Evolutionary conservation across 2,888 invertebrate genomes (phyloP), one percentile per base, ranked within the genome.

Genomic region (Omphaloscelis lunosa): DNA sequence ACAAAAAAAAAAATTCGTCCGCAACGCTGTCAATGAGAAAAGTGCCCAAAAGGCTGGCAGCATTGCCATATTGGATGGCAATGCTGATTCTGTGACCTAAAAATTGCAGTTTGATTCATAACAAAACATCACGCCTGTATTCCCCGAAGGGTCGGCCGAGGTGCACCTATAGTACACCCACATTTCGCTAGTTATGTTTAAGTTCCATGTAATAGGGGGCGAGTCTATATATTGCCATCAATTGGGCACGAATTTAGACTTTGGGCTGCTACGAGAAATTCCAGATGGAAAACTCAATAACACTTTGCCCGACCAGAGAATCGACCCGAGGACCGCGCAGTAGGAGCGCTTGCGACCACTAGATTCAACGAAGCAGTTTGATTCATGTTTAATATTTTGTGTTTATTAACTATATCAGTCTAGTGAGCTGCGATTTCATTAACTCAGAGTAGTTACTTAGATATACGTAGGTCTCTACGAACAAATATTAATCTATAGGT

Each of bases 61-160:
- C 34, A 34, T 34, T 34, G 34, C 34, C 34, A 34, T 5, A 5
- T 34, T 34, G 34, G 3, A 34, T 34, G 34, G 34, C 34, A 34
- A 34, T 34, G 34, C 34, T 34, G 34, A 34, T 34, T 34, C 4
- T 34, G 3, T 34, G 2, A 34, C 34, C 34, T 34, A 34, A 34
- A 34, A 34, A 67, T 67, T 76, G n/a, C 12, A 51, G 48, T 41
- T 45, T 58, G 12, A 74, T 39, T 29, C n/a, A 66, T 65, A 45
- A 41, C 11, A 41, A 27, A 17, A 27, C 2, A 9, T 41, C 1
- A 20, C 5, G 29, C 59, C 20, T 20, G 5, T 61, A 41, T n/a
- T 41, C 15, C 15, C n/a, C 23, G 9, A 6, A 63, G 6, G n/a
- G 17, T 17, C n/a, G 17, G n/a, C 6, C 17, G 65, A 65, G 1